Base-by-base conservation (phyloP, 2,888 invertebrate genomes). In the Sinotaia quadrata region DNA sequence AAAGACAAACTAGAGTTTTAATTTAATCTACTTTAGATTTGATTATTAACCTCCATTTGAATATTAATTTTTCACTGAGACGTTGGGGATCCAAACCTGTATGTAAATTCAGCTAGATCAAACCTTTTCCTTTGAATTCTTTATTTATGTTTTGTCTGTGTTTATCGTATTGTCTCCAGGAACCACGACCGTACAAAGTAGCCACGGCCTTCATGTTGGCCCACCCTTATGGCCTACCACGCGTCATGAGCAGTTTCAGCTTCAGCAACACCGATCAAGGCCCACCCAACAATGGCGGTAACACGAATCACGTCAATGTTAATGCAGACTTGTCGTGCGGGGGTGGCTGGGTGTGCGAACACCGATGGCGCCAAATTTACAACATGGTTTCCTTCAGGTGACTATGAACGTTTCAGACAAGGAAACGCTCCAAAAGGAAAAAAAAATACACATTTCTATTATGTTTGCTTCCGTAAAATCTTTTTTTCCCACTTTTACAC, bases 121-220 rank as follows among this genome's bases (percentile, higher is more conserved):
- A n/a, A n/a, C n/a, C n/a, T n/a, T n/a, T n/a, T n/a, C n/a, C n/a
- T n/a, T n/a, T n/a, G n/a, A n/a, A n/a, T n/a, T n/a, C n/a, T n/a
- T n/a, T n/a, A n/a, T n/a, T n/a, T n/a, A n/a, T n/a, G n/a, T n/a
- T n/a, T n/a, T n/a, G n/a, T n/a, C n/a, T n/a, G n/a, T n/a, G n/a
- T n/a, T n/a, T n/a, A n/a, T n/a, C n/a, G n/a, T n/a, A n/a, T n/a
- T n/a, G n/a, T n/a, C n/a, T n/a, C n/a, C n/a, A n/a, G n/a, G 66
- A 27, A 24, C 60, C 60, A 8, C 31, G 70, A 2, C 33, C 72
- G 47, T 87, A 87, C 72, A 47, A 47, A 24, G 47, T 47, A 78
- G 96, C 95, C 0, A 93, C 92, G 7, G 94, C 94, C 0, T 96
- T 95, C 87, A 95, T 94, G 92, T 89, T 97, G 88, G 95, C 95